Conservation (phyloP, 2,113 vertebrate species). For the Aramus guarauna region DNA sequence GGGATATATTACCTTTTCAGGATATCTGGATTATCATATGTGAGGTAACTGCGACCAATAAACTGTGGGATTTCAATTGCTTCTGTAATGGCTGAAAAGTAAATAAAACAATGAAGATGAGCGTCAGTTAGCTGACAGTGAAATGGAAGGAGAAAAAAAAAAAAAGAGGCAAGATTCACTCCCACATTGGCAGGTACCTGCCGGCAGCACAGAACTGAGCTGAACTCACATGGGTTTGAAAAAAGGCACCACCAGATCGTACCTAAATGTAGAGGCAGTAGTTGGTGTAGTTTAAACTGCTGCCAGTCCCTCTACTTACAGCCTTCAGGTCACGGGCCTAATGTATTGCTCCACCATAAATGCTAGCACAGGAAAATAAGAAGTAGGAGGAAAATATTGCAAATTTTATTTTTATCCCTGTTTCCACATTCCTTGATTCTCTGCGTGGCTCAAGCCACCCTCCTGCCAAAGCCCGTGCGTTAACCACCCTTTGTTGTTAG, state of each 20-base stretch:
- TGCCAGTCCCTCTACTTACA: not conserved
- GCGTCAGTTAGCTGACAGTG: constrained; percentile 33
- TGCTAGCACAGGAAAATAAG: not conserved
- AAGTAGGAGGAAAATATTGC: not conserved
- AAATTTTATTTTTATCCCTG: not conserved
- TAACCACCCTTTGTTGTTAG: not conserved
- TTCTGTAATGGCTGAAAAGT: constrained; percentile 84
- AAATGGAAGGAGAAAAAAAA: not conserved
- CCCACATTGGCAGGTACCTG: not conserved
- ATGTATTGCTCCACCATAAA: not conserved
- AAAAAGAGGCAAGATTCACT: not conserved
- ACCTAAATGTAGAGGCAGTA: not conserved
- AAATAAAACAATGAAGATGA: not conserved
- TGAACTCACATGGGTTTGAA: not conserved
- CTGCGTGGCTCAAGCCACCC: accelerated
- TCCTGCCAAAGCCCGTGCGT: not conserved
- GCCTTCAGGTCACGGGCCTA: not conserved
- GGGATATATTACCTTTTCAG: constrained; percentile 83
- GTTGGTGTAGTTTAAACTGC: not conserved
- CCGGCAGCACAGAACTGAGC: not conserved
- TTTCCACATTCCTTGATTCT: not conserved
- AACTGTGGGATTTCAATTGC: constrained; percentile 97
- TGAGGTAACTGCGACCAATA: constrained; percentile 93
- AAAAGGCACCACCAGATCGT: not conserved
- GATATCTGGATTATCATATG: constrained; percentile 87